Evolutionary conservation across 2,797 vertebrate species (phyloP).

Genomic region (Leontopithecus rosalia): DNA sequence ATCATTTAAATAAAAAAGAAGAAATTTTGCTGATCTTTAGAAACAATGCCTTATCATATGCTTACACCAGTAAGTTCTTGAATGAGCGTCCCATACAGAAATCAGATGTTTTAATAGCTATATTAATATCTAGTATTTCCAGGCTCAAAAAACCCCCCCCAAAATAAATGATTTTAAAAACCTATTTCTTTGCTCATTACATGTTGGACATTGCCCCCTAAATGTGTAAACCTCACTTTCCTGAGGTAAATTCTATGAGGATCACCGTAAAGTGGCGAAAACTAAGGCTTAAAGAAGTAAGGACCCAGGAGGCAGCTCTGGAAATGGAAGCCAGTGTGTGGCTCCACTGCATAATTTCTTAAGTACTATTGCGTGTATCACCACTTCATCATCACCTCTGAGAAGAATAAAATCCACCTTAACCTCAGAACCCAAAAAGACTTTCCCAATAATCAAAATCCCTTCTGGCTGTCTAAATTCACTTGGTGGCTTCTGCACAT

Average conservation of each 20-base stretch:
- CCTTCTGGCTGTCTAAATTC: neutral
- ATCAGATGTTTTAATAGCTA: neutral
- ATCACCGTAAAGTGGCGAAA: neutral
- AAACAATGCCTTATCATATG: neutral
- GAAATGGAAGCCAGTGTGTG: neutral
- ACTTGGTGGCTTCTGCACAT: neutral
- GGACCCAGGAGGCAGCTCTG: neutral
- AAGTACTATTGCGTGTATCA: neutral
- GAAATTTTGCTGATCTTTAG: neutral
- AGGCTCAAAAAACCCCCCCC: neutral
- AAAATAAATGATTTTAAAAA: neutral
- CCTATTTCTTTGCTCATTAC: neutral
- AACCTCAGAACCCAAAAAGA: neutral
- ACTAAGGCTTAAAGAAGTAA: neutral
- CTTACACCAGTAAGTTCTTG: neutral
- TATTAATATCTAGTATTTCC: neutral
- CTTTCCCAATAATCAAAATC: neutral
- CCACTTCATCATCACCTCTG: neutral
- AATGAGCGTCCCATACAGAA: neutral
- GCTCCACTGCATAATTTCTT: neutral
- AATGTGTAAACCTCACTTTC: neutral
- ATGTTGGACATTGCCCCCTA: neutral
- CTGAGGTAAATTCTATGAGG: neutral
- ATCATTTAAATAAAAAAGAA: neutral
- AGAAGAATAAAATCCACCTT: neutral